Evolutionary conservation across 2,888 invertebrate species (phyloP), one percentile per base, ranked within the genome.

Genomic region (Temnothorax rugatulus): DNA sequence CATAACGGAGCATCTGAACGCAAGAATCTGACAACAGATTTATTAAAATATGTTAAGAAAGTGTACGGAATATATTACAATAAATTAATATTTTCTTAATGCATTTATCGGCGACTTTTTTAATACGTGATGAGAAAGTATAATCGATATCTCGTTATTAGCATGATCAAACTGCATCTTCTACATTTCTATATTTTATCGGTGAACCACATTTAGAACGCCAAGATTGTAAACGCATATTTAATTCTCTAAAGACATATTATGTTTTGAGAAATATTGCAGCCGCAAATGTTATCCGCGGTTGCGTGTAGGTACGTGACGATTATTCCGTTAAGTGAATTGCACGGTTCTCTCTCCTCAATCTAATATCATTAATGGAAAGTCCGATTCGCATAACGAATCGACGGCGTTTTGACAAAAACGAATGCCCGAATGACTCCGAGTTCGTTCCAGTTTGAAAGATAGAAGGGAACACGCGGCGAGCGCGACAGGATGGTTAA

Each of bases 71-170:
- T 61, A 47, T 52, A 38, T n/a, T 5, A 21, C 38, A 4, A 44
- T 66, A 77, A 41, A 54, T 74, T 61, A 34, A 68, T 41, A 11
- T 54, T 44, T 68, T 52, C n/a, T 29, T 50, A 44, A 38, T 52
- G 54, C 41, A 64, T 52, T 75, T 75, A 38, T 75, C 21, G 50
- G 8, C 8, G 4, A n/a, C 9, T 68, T 76, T 38, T 38, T 38
- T 38, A 66, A 41, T 29, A 41, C 13, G 13, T 4, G n/a, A 18
- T 25, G 15, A 8, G 29, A 15, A 59, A 63, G 2, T 21, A 11
- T 44, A 75, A 82, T 63, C 25, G 41, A 74, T 73, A 50, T 13
- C 61, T 61, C n/a, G 15, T 73, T 74, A 74, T 73, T 9, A 73
- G 8, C 34, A 47, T 47, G n/a, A n/a, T 5, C 57, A n/a, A 57